Evolutionary conservation across 1,140 invertebrate species (phyloP).

Genomic region (Drosophila bifasciata): DNA sequence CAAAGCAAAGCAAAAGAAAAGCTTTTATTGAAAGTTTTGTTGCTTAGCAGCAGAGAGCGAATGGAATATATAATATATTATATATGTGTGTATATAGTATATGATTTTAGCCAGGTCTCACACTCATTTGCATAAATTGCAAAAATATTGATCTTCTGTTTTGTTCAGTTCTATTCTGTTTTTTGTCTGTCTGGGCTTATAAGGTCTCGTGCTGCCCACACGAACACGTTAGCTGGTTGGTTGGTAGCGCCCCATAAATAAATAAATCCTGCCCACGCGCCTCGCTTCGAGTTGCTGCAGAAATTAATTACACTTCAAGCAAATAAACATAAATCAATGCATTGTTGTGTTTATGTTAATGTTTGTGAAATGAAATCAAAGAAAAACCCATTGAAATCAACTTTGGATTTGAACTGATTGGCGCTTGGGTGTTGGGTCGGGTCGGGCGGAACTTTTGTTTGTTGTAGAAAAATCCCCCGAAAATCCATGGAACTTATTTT

Average conservation of each 20-base stretch:
- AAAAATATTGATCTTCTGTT: constrained; percentile 26
- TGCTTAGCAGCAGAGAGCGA: too few relatives aligned
- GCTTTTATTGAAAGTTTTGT: too few relatives aligned
- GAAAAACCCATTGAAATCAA: constrained; percentile 31
- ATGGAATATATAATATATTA: too few relatives aligned
- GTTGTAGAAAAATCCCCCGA: constrained; percentile 29
- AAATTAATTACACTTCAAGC: constrained; percentile 35
- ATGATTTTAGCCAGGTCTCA: not conserved
- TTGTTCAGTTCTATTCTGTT: not conserved
- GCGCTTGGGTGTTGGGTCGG: constrained; percentile 5
- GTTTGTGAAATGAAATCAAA: constrained; percentile 26
- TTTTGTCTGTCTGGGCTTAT: constrained; percentile 9
- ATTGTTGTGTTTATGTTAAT: constrained; percentile 49
- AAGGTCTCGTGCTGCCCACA: constrained; percentile 24
- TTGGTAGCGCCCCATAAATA: constrained; percentile 25
- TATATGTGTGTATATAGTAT: too few relatives aligned
- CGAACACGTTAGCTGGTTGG: constrained; percentile 27
- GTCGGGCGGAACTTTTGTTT: constrained; percentile 21
- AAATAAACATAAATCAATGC: constrained; percentile 34
- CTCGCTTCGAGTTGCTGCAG: constrained; percentile 30
- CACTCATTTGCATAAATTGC: constrained; percentile 23
- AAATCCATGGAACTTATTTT: constrained; percentile 40
- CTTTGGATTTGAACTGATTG: constrained; percentile 6
- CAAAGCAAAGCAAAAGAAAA: too few relatives aligned
- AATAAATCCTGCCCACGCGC: constrained; percentile 30